Evolutionary conservation across 1,140 invertebrate species (phyloP), one percentile per base, ranked within the genome.

Genomic region (Drosophila pandora): DNA sequence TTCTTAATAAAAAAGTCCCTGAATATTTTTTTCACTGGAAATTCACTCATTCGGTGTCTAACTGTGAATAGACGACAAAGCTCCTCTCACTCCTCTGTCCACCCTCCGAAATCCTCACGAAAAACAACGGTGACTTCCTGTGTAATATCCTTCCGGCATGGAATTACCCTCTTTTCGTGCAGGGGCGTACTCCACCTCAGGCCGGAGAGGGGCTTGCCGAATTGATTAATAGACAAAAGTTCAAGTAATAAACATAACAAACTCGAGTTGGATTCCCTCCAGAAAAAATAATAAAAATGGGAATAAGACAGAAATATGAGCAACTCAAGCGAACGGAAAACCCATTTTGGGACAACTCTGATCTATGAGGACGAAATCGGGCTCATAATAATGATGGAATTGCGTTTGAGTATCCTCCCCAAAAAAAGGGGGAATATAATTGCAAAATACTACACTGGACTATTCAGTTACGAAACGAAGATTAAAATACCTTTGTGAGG

Each of bases 61-160:
- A 54, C 53, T 68, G 28, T 53, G 59, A 39, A 60, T 59, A 39
- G 56, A 78, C 54, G 74, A 70, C 52, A 52, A 41, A 54, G 68
- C 48, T 69, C 54, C 64, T 28, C 30, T 2, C 28, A 34, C 17
- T 25, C 30, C 25, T 6, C 25, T 28, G 25, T 5, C 25, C 25
- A 6, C 25, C 25, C 25, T 28, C 25, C 25, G 3, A 28, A 28
- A 28, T 28, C 9, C 23, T 23, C 61, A 17, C 30, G 7, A 21
- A 39, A 41, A 22, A 62, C 72, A 80, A 77, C 79, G 74, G 74
- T 32, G 70, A 79, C 59, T 61, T 83, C 63, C 75, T 74, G 79
- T 75, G 75, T 59, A 52, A 79, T 70, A 82, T 79, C 64, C 79
- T 83, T 82, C 75, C 79, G 79, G 53, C 75, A 55, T 65, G 45